phyloP scores from a whole-genome alignment of 1,140 invertebrate species.

The Hylaeus volcanicus region DNA sequence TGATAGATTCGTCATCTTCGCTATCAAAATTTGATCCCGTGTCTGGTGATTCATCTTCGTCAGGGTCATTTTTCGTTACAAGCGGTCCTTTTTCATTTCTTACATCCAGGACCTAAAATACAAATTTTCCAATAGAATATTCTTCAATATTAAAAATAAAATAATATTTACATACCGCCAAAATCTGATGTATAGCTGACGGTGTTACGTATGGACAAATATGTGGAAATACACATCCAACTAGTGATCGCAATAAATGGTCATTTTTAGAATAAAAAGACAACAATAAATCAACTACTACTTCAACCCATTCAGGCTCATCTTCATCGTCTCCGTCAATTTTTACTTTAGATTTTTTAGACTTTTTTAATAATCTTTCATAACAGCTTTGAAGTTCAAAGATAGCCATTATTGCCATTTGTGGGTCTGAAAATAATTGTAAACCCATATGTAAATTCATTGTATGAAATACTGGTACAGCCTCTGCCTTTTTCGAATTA shows the following conservation, averaged over 20 bases:
- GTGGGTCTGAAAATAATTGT: constrained; percentile 85
- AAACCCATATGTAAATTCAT: constrained; percentile 87
- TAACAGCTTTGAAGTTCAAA: constrained; percentile 86
- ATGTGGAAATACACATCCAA: constrained; percentile 87
- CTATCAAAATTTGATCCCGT: constrained; percentile 68
- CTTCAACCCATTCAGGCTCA: constrained; percentile 89
- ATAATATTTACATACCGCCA: constrained; percentile 80
- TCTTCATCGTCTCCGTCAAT: constrained; percentile 68
- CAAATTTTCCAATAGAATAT: constrained; percentile 22
- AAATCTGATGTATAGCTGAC: constrained; percentile 86
- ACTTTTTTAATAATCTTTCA: constrained; percentile 81
- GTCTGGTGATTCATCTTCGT: constrained; percentile 73
- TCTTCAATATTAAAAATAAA: background rate
- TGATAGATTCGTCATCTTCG: constrained; percentile 58
- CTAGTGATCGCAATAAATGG: constrained; percentile 85
- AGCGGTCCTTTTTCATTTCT: constrained; percentile 84
- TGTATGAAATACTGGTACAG: constrained; percentile 82
- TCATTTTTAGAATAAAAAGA: constrained; percentile 87
- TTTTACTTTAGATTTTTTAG: constrained; percentile 72
- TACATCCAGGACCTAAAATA: constrained; percentile 82
- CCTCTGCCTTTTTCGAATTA: constrained; percentile 69
- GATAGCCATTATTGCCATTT: constrained; percentile 85
- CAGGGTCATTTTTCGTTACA: constrained; percentile 64
- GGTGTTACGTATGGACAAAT: constrained; percentile 86
- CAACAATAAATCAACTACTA: constrained; percentile 88